phyloP scores from a whole-genome alignment of 1,140 invertebrate genomes.

The Calliphora vicina region DNA sequence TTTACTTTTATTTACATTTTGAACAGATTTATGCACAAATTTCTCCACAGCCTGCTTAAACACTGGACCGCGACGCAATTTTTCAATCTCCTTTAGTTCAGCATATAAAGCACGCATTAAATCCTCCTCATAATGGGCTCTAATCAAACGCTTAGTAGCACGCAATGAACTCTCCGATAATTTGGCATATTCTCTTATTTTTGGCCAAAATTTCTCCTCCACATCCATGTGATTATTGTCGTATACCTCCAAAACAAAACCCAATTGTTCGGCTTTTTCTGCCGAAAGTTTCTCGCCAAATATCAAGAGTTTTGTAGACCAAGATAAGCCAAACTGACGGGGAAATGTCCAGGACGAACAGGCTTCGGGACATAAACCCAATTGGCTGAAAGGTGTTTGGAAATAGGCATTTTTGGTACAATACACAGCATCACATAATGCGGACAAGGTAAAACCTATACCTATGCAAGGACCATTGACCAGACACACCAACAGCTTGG shows the following conservation, averaged over 20 bases:
- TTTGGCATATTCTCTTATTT: constrained; percentile 65
- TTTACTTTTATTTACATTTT: constrained; percentile 35
- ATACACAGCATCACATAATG: constrained; percentile 89
- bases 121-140: constrained; percentile 36
- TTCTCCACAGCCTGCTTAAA: constrained; percentile 35
- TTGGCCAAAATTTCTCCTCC: constrained; percentile 68
- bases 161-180: constrained; percentile 67
- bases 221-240: constrained; percentile 65
- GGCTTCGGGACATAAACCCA: constrained; percentile 85
- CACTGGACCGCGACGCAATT: constrained; percentile 37
- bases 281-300: constrained; percentile 83
- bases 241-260: constrained; percentile 77
- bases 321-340: constrained; percentile 75
- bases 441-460: constrained; percentile 82
- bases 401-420: constrained; percentile 86
- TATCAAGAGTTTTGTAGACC: constrained; percentile 82
- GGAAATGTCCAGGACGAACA: constrained; percentile 87
- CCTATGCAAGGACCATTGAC: constrained; percentile 96
- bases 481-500: constrained; percentile 87
- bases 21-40: not conserved
- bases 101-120: constrained; percentile 42
- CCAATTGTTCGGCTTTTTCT: constrained; percentile 73
- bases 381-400: constrained; percentile 81
- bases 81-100: constrained; percentile 44
- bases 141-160: constrained; percentile 67